phyloP scores from a whole-genome alignment of 1,140 invertebrate genomes.

The Homarus americanus region DNA sequence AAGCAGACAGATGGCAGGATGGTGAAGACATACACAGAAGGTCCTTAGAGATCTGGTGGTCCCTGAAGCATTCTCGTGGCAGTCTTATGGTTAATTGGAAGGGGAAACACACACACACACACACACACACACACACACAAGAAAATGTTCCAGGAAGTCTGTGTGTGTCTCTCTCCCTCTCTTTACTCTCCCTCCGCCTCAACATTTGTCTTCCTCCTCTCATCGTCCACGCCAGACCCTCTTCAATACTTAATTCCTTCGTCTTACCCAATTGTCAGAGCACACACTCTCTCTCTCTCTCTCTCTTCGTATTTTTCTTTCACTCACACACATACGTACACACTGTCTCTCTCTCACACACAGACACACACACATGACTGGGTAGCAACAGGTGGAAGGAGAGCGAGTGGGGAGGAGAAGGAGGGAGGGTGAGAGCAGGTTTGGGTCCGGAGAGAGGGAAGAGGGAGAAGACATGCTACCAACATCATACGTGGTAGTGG shows the following conservation, averaged over 20 bases:
- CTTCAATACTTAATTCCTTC: too few relatives aligned
- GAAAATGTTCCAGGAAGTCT: too few relatives aligned
- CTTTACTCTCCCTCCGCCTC: background rate
- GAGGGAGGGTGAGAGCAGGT: slow-evolving; percentile 19
- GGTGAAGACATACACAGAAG: too few relatives aligned
- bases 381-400: background rate
- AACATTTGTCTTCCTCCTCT: background rate
- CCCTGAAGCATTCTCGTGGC: too few relatives aligned
- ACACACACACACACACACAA: background rate
- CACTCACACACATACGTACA: background rate
- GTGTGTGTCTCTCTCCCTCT: background rate
- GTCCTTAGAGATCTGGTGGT: too few relatives aligned
- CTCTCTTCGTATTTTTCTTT: too few relatives aligned
- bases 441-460: background rate
- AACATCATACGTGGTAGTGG: too few relatives aligned
- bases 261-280: too few relatives aligned
- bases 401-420: slow-evolving; percentile 18
- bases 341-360: background rate
- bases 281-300: too few relatives aligned
- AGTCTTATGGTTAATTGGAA: too few relatives aligned
- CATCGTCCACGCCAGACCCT: too few relatives aligned
- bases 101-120: background rate
- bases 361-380: background rate
- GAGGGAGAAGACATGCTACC: background rate
- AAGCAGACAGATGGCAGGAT: too few relatives aligned